Conservation (phyloP, 2,888 invertebrate species). For the Andrena flavipes region DNA sequence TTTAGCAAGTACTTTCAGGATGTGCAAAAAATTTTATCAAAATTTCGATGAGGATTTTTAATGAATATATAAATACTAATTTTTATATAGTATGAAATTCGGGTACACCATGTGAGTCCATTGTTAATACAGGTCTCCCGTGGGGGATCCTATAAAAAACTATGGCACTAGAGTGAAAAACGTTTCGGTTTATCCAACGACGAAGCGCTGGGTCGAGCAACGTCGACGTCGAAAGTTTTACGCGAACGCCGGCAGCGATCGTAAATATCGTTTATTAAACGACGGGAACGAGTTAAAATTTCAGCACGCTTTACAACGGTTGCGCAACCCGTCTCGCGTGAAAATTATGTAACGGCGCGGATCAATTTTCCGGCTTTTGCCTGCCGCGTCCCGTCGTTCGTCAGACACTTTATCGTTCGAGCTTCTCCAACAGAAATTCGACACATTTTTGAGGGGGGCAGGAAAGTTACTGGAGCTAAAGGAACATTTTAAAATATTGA, state of each 20-base stretch:
- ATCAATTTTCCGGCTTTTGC: constrained; percentile 46
- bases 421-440: constrained; percentile 17
- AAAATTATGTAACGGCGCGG: constrained; percentile 48
- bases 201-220: constrained; percentile 1
- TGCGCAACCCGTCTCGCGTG: constrained; percentile 12
- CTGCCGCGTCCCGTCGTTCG: constrained; percentile 13
- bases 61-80: neutral
- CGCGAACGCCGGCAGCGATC: constrained; percentile 20
- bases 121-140: neutral
- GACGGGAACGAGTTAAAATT: constrained; percentile 49
- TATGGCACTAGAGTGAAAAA: neutral
- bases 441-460: neutral
- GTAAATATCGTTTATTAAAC: constrained; percentile 58
- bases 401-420: constrained; percentile 7
- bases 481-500: neutral
- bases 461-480: neutral
- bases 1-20: too few relatives aligned
- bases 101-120: too few relatives aligned
- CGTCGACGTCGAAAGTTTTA: constrained; percentile 30
- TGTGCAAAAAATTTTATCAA: neutral
- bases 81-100: neutral
- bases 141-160: constrained; percentile 2
- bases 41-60: neutral
- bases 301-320: constrained; percentile 39
- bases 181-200: constrained; percentile 8